These are phyloP conservation scores for Austrofundulus limnaeus DNA, from an alignment of 2,113 vertebrate species.

Conservation along the genomic window DNA sequence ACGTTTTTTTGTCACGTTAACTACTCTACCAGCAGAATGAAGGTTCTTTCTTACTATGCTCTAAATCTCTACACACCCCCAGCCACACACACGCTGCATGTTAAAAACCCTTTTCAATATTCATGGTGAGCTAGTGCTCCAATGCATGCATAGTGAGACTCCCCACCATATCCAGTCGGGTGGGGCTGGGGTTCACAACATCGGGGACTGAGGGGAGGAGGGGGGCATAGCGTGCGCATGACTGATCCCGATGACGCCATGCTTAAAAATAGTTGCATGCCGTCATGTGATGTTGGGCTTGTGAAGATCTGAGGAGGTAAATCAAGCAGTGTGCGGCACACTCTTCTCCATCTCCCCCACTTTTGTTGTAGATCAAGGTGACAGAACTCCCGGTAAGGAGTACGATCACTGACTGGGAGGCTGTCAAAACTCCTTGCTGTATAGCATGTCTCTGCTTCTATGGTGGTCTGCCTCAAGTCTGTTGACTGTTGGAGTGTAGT, in stretches of 20 bases:
- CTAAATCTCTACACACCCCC: constrained; percentile 27
- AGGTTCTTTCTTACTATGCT: constrained; percentile 15
- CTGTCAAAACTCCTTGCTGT: constrained; percentile 41
- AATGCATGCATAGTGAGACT: constrained; percentile 22
- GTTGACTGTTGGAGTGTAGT: not conserved
- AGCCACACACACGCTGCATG: constrained; percentile 38
- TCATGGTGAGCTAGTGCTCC: constrained; percentile 57
- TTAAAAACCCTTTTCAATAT: constrained; percentile 66
- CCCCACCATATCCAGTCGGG: constrained; percentile 42
- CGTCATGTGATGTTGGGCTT: constrained; percentile 57
- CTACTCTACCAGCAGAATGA: constrained; percentile 18
- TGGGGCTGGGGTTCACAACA: constrained; percentile 41
- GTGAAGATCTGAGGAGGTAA: constrained; percentile 29
- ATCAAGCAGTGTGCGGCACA: constrained; percentile 21
- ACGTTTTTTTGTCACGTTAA: constrained; percentile 25
- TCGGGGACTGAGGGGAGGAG: not conserved
- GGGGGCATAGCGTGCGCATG: constrained; percentile 22
- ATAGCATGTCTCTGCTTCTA: constrained; percentile 12
- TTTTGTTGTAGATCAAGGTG: constrained; percentile 57
- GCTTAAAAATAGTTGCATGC: constrained; percentile 73
- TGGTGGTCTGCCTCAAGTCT: constrained; percentile 29
- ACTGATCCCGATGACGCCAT: constrained; percentile 66
- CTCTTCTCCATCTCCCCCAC: constrained; percentile 19
- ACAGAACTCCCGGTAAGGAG: constrained; percentile 59
- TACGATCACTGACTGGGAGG: constrained; percentile 39